Base-by-base conservation (phyloP, 2,888 invertebrate genomes). In the Actias luna region DNA sequence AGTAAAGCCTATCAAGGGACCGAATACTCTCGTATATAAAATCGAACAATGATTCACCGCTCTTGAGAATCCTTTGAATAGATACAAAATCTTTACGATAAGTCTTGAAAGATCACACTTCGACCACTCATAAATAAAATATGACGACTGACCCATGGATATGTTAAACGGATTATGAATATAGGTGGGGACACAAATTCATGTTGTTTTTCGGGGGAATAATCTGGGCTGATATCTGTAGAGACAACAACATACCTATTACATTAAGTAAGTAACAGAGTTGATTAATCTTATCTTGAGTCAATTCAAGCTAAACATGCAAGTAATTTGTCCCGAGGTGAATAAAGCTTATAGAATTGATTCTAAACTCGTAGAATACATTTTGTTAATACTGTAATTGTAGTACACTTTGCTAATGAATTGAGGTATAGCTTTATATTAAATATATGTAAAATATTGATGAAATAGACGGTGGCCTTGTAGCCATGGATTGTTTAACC, bases 81-180 rank as follows among this genome's bases (percentile, higher is more conserved):
- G 70, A 66, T 58, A 67, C 42, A 50, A 64, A 74, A 78, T 73
- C 73, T 73, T 75, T 75, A 77, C 73, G 74, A 75, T 73, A 76
- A 76, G 74, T 76, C 69, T 70, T 66, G 70, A 69, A 71, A 73
- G 67, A 73, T 76, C 70, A 65, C 69, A 72, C 74, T 70, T 65
- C 67, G 66, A 64, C 68, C 65, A 65, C 67, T 73, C 76, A 78
- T 80, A 81, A 79, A 82, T 79, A 81, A 75, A 77, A 79, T 77
- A 76, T 73, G 71, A 77, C 69, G 71, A 73, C 75, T 76, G 78
- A 76, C 77, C 79, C 74, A 74, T 69, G 66, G 71, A 76, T 77
- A 75, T 75, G 76, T 71, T 78, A 77, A 75, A 76, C 70, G 73
- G 77, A 78, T 83, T 82, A 82, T 78, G 78, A 82, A 79, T n/a